Conservation (phyloP, 2,113 vertebrate species). For the Anguilla rostrata region DNA sequence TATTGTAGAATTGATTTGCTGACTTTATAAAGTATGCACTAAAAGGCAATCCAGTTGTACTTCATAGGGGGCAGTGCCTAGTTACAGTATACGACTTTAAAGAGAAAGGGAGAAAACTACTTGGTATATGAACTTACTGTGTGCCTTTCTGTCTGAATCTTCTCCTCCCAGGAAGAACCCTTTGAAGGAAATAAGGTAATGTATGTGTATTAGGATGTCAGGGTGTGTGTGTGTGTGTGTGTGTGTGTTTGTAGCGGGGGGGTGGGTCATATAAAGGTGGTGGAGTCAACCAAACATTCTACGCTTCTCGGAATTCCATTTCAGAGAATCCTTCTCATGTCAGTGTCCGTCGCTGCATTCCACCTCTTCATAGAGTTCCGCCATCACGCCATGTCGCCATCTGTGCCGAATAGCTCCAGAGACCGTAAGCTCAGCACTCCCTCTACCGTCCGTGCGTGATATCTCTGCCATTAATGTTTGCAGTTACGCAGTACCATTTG, state of each 20-base stretch:
- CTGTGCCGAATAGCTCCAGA: neutral
- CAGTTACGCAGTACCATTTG: neutral
- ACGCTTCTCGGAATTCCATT: neutral
- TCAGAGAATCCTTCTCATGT: neutral
- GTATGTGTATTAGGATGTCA: neutral
- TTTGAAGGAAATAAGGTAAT: constrained; percentile 34
- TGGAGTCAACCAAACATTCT: neutral
- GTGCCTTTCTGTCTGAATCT: constrained; percentile 23
- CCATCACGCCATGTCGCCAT: neutral
- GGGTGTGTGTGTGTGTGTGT: neutral
- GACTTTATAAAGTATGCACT: neutral
- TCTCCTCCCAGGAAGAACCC: constrained; percentile 27
- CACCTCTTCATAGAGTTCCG: neutral
- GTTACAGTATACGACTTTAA: too few relatives aligned
- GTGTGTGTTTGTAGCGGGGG: too few relatives aligned
- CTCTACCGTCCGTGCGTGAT: neutral
- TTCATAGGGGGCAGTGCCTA: too few relatives aligned
- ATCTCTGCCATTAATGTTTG: neutral
- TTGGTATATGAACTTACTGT: neutral
- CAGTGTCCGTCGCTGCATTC: neutral
- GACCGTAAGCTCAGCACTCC: neutral
- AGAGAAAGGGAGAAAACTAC: neutral
- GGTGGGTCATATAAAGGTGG: neutral
- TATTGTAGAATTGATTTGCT: neutral
- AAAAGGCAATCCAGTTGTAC: neutral